Percentiles rank a stretch among this genome's conserved stretches.
These are phyloP conservation scores for Perithous albicinctus DNA, from an alignment of 2,888 invertebrate species.

Conservation along the genomic window DNA sequence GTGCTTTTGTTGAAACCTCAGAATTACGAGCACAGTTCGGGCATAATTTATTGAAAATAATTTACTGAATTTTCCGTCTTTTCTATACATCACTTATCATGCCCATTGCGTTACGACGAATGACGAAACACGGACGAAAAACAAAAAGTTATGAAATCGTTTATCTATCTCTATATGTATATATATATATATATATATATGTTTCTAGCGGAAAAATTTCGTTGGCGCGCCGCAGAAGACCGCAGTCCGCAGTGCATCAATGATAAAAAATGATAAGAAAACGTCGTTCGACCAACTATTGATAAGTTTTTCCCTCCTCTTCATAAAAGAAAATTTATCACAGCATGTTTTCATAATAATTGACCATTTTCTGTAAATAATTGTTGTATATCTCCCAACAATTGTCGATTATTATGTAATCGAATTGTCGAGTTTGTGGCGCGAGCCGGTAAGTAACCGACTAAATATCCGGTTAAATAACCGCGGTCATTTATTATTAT, in stretches of 20 bases:
- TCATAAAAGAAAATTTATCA: neutral
- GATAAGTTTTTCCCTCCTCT: neutral
- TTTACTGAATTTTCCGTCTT: neutral
- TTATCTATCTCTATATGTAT: neutral
- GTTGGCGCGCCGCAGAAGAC: neutral
- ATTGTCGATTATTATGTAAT: conserved; percentile 4
- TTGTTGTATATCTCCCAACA: too few relatives aligned
- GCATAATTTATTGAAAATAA: neutral
- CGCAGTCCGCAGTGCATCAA: neutral
- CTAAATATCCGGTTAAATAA: too few relatives aligned
- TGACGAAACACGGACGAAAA: conserved; percentile 52
- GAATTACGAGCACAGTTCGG: neutral
- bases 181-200: too few relatives aligned
- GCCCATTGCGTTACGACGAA: conserved; percentile 19
- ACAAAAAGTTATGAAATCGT: conserved; percentile 64
- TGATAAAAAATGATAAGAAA: conserved; percentile 11
- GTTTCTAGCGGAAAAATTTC: conserved; percentile 11
- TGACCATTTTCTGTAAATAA: too few relatives aligned
- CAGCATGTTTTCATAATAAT: too few relatives aligned
- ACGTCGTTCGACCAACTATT: conserved; percentile 5
- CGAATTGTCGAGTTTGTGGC: too few relatives aligned
- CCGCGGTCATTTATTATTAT: too few relatives aligned
- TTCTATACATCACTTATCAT: neutral
- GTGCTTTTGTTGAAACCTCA: neutral
- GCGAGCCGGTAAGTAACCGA: too few relatives aligned